Evolutionary conservation across 2,113 vertebrate species (phyloP), one percentile per base, ranked within the genome.

Genomic region (Anas platyrhynchos): DNA sequence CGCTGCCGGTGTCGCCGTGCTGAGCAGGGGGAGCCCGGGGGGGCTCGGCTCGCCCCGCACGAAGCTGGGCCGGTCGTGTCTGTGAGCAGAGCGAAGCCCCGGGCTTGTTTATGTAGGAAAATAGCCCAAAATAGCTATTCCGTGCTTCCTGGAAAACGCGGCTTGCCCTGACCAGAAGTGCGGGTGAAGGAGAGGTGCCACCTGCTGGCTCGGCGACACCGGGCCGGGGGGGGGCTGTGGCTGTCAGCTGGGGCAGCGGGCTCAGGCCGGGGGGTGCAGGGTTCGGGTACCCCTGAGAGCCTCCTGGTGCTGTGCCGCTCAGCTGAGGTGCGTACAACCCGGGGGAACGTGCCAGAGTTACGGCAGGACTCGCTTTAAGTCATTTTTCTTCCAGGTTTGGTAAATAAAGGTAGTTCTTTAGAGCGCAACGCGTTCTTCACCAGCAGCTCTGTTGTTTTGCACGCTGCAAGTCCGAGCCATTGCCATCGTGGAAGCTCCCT

Each of bases 381-480:
- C 1, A 3, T 78, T 86, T 94, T 88, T 61, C 58, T 79, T 29
- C 58, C 58, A 58, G 61, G 36, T 83, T 71, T 83, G 58, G 12
- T 83, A 50, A 88, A 34, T 88, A 81, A 78, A 93, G 88, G 75
- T 52, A 84, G 63, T 21, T 94, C 65, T 56, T 91, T 62, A 58
- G 65, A 86, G 58, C 32, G 72, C 56, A 81, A 55, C 16, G 9
- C 22, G 2, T 67, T 86, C 26, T 88, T 91, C 31, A 3, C 81
- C 41, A 80, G 21, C 43, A 50, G 36, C 32, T 92, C 72, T 55
- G 11, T 56, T 10, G 75, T 95, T 41, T 94, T 26, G 6, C 25
- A 56, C 55, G 13, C 75, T 93, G 94, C 94, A 87, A 96, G 73
- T 95, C 21, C 50, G 88, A 96, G 34, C 93, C n/a, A 36, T 63